These are phyloP conservation scores for Heterotilapia buettikoferi DNA, from an alignment of 2,113 vertebrate species.

Conservation along the genomic window DNA sequence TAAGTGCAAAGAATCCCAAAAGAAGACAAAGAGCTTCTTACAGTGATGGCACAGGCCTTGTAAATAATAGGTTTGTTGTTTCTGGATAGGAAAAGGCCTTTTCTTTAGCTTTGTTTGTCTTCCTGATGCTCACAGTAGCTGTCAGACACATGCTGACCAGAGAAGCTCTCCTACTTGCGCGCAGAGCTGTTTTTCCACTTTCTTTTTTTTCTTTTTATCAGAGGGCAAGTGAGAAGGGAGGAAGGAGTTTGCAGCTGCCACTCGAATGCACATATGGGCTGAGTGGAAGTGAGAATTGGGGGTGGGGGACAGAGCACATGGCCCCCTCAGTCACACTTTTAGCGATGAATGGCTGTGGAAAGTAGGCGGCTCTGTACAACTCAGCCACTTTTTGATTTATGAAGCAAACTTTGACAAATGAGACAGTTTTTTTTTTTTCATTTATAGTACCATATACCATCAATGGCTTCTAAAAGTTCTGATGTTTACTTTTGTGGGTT, in stretches of 20 bases:
- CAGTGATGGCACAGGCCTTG: background rate
- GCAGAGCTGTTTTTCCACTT: constrained; percentile 27
- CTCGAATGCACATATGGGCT: constrained; percentile 56
- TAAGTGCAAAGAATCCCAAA: background rate
- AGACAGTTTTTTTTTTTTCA: background rate
- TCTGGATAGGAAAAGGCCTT: background rate
- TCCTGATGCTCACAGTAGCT: background rate
- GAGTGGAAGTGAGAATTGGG: constrained; percentile 26
- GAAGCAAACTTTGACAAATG: background rate
- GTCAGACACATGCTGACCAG: background rate
- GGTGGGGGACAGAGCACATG: constrained; percentile 48
- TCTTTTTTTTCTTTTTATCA: background rate
- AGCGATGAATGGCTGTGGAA: background rate
- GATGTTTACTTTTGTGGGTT: fast-evolving
- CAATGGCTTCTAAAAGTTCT: background rate
- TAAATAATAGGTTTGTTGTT: background rate
- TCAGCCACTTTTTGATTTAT: background rate
- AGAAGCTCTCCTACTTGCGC: background rate
- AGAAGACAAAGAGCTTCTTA: background rate
- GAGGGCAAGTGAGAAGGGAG: background rate
- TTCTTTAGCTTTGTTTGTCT: background rate
- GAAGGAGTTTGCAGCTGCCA: constrained; percentile 67
- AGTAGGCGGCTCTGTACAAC: background rate
- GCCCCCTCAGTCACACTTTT: constrained; percentile 50
- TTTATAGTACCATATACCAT: background rate